phyloP scores from a whole-genome alignment of 2,113 vertebrate species.

The Brachyhypopomus occidentalis region DNA sequence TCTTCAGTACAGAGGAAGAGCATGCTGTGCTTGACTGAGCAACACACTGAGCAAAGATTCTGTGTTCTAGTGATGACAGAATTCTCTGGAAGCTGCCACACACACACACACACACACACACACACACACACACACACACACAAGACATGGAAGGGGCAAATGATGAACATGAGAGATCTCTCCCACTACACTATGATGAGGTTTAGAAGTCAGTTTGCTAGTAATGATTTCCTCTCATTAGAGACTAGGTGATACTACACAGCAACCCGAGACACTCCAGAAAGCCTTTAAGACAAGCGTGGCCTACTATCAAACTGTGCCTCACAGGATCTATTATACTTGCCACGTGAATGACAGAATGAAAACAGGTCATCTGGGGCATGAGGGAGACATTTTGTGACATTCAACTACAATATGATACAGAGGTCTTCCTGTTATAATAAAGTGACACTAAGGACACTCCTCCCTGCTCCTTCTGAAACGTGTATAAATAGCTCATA shows the following conservation, averaged over 20 bases:
- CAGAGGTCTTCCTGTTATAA: not conserved
- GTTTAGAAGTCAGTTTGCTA: constrained; percentile 44
- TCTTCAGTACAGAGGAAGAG: not conserved
- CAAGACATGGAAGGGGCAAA: constrained; percentile 33
- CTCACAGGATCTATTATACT: constrained; percentile 41
- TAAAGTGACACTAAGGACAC: constrained; percentile 15
- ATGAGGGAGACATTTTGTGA: constrained; percentile 32
- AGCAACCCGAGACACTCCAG: constrained; percentile 43
- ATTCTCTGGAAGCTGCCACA: not conserved
- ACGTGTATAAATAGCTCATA: constrained; percentile 29
- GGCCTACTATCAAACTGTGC: constrained; percentile 40
- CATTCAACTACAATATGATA: constrained; percentile 28
- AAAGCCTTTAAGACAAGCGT: constrained; percentile 31
- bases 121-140: not conserved
- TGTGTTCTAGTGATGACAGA: not conserved
- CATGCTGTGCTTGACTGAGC: not conserved
- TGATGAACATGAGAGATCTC: constrained; percentile 55
- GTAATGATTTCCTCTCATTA: constrained; percentile 57
- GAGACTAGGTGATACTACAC: constrained; percentile 41
- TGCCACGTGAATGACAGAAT: constrained; percentile 51
- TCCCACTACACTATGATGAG: constrained; percentile 8
- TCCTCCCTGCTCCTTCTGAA: not conserved
- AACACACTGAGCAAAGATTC: constrained; percentile 2
- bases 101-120: not conserved
- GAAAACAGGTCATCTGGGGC: constrained; percentile 47